A percentile compares a stretch with the other conserved stretches of the same genome.
Conservation (phyloP, 1,140 invertebrate species). For the Zaprionus gabonicus region DNA sequence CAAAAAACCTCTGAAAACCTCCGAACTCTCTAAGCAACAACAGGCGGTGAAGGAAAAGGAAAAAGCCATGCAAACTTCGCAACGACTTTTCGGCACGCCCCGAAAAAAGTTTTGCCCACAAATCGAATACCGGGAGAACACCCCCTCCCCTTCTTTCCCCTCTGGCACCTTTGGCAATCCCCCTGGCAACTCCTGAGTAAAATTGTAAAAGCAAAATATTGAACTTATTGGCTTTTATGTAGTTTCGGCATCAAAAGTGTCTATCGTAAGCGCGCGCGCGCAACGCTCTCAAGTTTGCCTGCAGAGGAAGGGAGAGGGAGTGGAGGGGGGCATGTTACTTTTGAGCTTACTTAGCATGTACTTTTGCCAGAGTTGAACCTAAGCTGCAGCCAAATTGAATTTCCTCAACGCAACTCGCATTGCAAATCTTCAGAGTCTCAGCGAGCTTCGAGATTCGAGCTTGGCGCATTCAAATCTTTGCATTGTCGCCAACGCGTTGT, state of each 20-base stretch:
- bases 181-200: conserved; percentile 17
- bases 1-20: conserved; percentile 52
- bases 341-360: conserved; percentile 81
- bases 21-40: conserved; percentile 53
- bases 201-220: conserved; percentile 80
- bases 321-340: conserved; percentile 68
- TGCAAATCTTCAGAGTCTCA: conserved; percentile 33
- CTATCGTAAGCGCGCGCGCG: conserved; percentile 37
- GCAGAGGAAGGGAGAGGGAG: background rate
- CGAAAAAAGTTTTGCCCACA: conserved; percentile 48
- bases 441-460: too few species aligned
- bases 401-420: conserved; percentile 53
- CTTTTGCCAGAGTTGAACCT: conserved; percentile 66
- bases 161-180: background rate
- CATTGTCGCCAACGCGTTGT: conserved; percentile 9
- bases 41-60: conserved; percentile 23
- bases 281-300: conserved; percentile 9
- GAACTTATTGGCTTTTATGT: conserved; percentile 81
- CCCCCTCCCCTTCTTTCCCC: background rate
- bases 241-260: conserved; percentile 73
- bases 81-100: conserved; percentile 69
- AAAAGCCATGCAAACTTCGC: conserved; percentile 50
- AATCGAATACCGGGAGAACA: conserved; percentile 18
- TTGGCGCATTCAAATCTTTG: conserved; percentile 32
- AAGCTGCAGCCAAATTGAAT: conserved; percentile 80